Conservation (phyloP, 1,140 invertebrate genomes). For the Ganaspis sp. region DNA sequence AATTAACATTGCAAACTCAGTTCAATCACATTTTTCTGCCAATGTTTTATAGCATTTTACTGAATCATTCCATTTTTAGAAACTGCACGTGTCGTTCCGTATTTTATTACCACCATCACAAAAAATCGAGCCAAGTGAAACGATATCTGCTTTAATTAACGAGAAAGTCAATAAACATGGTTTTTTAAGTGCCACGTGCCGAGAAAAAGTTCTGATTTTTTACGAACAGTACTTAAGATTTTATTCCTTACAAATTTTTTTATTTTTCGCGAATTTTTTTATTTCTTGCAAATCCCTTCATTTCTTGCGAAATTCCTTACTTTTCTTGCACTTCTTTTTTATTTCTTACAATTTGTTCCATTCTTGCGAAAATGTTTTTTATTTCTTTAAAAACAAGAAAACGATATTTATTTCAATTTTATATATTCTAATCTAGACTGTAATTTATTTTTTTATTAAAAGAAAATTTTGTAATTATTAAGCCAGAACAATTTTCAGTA, state of each 20-base stretch:
- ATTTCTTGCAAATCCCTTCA: no score
- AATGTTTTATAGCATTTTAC: neutral
- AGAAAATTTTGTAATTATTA: no score
- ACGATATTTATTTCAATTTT: no score
- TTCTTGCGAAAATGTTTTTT: no score
- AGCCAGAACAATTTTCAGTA: no score
- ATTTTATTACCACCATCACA: neutral
- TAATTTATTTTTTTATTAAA: no score
- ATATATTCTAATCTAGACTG: no score
- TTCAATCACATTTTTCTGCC: neutral
- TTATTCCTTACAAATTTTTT: neutral
- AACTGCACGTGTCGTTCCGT: neutral
- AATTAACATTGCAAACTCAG: constrained; percentile 17
- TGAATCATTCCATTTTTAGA: neutral
- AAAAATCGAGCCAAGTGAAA: neutral
- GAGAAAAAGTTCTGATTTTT: constrained; percentile 5
- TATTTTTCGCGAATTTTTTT: no score
- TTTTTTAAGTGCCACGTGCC: constrained; percentile 18
- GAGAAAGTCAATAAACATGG: constrained; percentile 5
- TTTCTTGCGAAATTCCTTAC: no score
- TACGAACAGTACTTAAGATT: neutral
- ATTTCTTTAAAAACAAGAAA: no score
- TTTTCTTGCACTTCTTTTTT: no score
- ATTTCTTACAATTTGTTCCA: no score
- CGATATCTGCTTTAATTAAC: neutral